Conservation (phyloP, 2,888 invertebrate genomes). For the Frankliniella intonsa region DNA sequence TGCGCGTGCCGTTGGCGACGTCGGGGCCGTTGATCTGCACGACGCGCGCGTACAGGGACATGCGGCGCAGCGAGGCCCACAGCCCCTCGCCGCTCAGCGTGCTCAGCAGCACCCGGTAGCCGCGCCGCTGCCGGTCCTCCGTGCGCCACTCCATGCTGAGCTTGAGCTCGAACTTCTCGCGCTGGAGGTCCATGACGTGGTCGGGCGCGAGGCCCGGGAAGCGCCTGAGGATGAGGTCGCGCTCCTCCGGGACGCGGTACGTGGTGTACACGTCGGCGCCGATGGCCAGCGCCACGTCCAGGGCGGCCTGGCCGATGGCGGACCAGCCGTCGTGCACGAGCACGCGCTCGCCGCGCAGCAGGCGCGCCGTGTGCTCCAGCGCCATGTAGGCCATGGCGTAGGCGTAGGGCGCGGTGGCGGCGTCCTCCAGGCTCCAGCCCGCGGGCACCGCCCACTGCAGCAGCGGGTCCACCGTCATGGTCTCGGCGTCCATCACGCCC, state of each 20-base stretch:
- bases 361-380: neutral
- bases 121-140: neutral
- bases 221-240: neutral
- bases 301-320: neutral
- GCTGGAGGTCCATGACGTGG: neutral
- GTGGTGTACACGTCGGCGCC: neutral
- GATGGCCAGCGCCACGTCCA: neutral
- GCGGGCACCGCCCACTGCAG: slow-evolving; percentile 50
- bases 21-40: neutral
- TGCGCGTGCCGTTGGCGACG: neutral
- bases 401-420: slow-evolving; percentile 53
- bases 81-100: neutral
- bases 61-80: neutral
- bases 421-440: slow-evolving; percentile 51
- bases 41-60: neutral
- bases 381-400: slow-evolving; percentile 46
- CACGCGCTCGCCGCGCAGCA: neutral
- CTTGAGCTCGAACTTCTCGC: neutral
- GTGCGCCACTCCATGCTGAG: neutral
- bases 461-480: slow-evolving; percentile 38
- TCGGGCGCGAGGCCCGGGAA: neutral
- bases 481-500: neutral
- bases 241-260: neutral
- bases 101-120: neutral
- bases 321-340: slow-evolving; percentile 14